These are phyloP conservation scores for Brachionus asplanchnoidis DNA, from an alignment of 1,140 invertebrate species.

Conservation along the genomic window DNA sequence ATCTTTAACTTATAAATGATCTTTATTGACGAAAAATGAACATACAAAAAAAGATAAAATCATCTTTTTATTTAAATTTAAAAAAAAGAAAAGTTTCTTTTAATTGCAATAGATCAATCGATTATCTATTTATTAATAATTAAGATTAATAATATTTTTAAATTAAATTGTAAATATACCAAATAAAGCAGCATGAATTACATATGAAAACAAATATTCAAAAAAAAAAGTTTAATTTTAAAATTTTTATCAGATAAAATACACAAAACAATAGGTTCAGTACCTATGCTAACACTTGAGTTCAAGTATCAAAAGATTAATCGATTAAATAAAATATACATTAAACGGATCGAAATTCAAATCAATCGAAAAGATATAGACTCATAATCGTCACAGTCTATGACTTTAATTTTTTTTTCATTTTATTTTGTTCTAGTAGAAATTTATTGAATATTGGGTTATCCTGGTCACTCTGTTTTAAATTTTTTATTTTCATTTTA, in stretches of 20 bases:
- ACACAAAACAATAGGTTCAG: not conserved
- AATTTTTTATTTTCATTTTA: slow-evolving; percentile 15
- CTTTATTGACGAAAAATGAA: not conserved
- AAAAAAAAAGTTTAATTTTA: not conserved
- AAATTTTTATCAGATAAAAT: not conserved
- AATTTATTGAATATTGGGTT: slow-evolving; percentile 20
- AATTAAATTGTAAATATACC: not conserved
- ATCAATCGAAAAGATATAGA: not conserved
- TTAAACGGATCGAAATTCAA: slow-evolving; percentile 1
- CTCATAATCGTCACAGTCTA: not conserved
- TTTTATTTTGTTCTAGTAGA: slow-evolving; percentile 21
- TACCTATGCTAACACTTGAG: not conserved
- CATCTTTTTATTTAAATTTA: not conserved
- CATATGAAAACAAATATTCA: not conserved
- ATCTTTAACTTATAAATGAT: not conserved
- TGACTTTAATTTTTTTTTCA: slow-evolving; percentile 18
- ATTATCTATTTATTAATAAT: not conserved
- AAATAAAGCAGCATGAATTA: not conserved
- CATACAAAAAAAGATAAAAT: not conserved
- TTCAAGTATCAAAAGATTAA: not conserved
- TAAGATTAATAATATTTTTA: not conserved
- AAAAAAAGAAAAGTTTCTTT: not conserved
- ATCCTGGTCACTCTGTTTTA: not conserved
- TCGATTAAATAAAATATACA: not conserved
- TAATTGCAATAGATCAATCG: not conserved